phyloP scores from a whole-genome alignment of 2,797 vertebrate species.

The Rachycentron canadum region DNA sequence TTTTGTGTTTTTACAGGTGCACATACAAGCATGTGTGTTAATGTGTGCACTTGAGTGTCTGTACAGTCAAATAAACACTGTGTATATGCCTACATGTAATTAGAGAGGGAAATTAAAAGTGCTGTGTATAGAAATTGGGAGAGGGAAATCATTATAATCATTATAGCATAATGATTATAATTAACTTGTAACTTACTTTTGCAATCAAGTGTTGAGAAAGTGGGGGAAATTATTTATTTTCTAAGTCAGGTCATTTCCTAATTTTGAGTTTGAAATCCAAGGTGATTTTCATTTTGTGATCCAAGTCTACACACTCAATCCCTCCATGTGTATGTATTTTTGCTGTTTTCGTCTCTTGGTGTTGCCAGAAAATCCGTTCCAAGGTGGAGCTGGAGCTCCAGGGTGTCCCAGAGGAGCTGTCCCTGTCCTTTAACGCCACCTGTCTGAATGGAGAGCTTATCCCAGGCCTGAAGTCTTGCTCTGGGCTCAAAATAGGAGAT shows the following conservation, averaged over 20 bases:
- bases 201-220: background rate
- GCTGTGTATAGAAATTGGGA: background rate
- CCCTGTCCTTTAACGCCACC: constrained; percentile 95
- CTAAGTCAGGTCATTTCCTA: background rate
- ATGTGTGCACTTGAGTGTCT: background rate
- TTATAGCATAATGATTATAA: background rate
- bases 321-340: background rate
- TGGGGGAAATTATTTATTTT: background rate
- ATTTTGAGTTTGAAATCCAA: background rate
- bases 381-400: constrained; percentile 96
- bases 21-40: background rate
- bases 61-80: background rate
- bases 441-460: constrained; percentile 94
- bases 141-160: background rate
- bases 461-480: constrained; percentile 93
- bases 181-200: background rate
- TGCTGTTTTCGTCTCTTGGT: constrained; percentile 1
- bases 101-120: background rate
- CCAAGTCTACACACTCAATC: background rate
- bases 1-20: background rate
- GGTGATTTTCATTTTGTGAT: background rate
- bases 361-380: constrained; percentile 94
- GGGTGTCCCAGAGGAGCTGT: constrained; percentile 95
- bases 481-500: constrained; percentile 97
- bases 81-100: background rate